Percentiles rank a stretch among this genome's conserved stretches.
These are phyloP conservation scores for Lasioglossum marginatum DNA, from an alignment of 2,888 invertebrate genomes.

Conservation along the genomic window DNA sequence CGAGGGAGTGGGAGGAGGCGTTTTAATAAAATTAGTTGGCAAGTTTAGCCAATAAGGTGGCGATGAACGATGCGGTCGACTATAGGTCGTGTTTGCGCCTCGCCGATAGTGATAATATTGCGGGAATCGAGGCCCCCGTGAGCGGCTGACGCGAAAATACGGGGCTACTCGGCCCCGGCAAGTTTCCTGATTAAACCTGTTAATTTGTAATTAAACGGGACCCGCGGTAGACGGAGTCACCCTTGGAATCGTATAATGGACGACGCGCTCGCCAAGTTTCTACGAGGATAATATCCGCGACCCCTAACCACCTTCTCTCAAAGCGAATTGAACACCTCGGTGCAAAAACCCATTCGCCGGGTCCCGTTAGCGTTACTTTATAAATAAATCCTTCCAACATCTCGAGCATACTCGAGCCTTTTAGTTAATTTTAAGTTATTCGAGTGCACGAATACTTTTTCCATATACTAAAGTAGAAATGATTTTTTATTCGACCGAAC, in stretches of 20 bases:
- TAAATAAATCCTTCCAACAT: too few species aligned
- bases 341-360: background rate
- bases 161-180: constrained; percentile 72
- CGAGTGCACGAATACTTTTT: too few species aligned
- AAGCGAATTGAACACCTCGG: background rate
- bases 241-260: constrained; percentile 49
- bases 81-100: constrained; percentile 66
- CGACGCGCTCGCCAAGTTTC: constrained; percentile 38
- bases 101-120: constrained; percentile 77
- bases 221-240: constrained; percentile 35
- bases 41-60: constrained; percentile 75
- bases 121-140: constrained; percentile 63
- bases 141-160: constrained; percentile 75
- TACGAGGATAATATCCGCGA: constrained; percentile 31
- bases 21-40: constrained; percentile 79
- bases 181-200: constrained; percentile 81
- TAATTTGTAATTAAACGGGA: constrained; percentile 80
- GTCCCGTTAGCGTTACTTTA: too few species aligned
- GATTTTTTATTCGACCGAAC: too few species aligned
- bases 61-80: constrained; percentile 72
- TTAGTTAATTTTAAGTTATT: too few species aligned
- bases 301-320: background rate
- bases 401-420: too few species aligned
- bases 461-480: too few species aligned
- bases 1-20: constrained; percentile 38